Evolutionary conservation across 2,888 invertebrate genomes (phyloP).

Genomic region (Eupeodes latifasciatus): DNA sequence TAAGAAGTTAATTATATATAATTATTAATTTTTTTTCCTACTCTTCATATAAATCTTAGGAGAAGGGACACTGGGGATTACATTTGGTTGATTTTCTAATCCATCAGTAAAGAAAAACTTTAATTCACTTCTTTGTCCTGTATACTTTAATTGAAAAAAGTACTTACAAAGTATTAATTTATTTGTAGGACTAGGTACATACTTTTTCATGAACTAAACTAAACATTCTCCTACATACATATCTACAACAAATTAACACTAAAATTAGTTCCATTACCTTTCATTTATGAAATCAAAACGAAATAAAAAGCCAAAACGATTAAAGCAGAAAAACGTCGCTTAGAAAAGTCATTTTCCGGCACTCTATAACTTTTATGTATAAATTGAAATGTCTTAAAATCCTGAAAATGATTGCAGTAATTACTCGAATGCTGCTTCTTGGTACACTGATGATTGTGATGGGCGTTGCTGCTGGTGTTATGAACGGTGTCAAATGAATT

Average conservation of each 20-base stretch:
- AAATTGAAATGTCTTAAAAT: slow-evolving; percentile 48
- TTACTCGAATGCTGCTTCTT: slow-evolving; percentile 44
- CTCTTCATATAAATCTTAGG: too few relatives aligned
- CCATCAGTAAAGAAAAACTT: too few relatives aligned
- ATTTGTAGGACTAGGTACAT: too few relatives aligned
- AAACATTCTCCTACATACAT: too few relatives aligned
- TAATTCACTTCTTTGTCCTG: too few relatives aligned
- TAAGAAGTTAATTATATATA: too few relatives aligned
- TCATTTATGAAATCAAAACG: not conserved
- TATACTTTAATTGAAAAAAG: too few relatives aligned
- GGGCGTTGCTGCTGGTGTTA: slow-evolving; percentile 1
- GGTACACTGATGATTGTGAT: not conserved
- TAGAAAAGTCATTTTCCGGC: not conserved
- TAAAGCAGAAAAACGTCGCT: slow-evolving; percentile 2
- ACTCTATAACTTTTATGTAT: not conserved
- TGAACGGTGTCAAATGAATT: slow-evolving; percentile 48
- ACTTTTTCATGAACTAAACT: too few relatives aligned
- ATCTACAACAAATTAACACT: not conserved
- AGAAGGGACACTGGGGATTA: too few relatives aligned
- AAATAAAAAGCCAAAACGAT: slow-evolving; percentile 3
- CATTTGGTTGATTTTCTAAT: too few relatives aligned
- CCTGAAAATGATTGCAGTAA: slow-evolving; percentile 64
- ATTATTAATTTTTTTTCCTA: too few relatives aligned
- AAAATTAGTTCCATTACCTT: slow-evolving; percentile 13
- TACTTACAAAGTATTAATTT: too few relatives aligned